These are phyloP conservation scores for Ptychoptera contaminata DNA, from an alignment of 2,888 invertebrate species.

Conservation along the genomic window DNA sequence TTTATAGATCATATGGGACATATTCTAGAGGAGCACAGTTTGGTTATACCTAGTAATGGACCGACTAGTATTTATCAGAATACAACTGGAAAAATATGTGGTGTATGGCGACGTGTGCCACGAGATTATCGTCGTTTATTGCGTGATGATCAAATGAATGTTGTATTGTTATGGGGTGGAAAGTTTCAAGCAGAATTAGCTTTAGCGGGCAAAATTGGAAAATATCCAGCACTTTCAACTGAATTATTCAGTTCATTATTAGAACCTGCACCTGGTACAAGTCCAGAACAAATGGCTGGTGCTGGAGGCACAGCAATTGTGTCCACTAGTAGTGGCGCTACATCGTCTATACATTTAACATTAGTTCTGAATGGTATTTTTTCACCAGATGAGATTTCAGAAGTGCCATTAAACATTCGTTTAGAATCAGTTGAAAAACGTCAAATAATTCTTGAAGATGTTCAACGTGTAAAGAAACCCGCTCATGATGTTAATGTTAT, in stretches of 20 bases:
- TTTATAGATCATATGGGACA: conserved; percentile 65
- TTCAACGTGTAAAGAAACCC: conserved; percentile 52
- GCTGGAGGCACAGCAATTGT: conserved; percentile 76
- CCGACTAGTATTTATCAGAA: conserved; percentile 61
- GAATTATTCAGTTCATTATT: conserved; percentile 71
- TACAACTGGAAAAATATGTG: conserved; percentile 74
- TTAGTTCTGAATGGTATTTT: conserved; percentile 73
- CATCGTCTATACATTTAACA: conserved; percentile 66
- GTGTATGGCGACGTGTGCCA: conserved; percentile 77
- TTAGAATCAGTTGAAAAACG: conserved; percentile 56
- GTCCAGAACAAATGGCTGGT: conserved; percentile 40
- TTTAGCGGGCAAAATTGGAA: conserved; percentile 54
- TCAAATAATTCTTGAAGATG: conserved; percentile 55
- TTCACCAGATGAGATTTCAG: conserved; percentile 40
- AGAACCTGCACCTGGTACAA: conserved; percentile 44
- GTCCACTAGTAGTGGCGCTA: conserved; percentile 61
- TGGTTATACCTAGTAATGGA: conserved; percentile 36
- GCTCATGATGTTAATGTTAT: conserved; percentile 60
- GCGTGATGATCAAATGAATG: conserved; percentile 64
- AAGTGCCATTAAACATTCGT: conserved; percentile 52
- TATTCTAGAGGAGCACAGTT: conserved; percentile 66
- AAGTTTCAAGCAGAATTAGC: conserved; percentile 53
- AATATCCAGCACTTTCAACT: conserved; percentile 58
- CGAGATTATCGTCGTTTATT: conserved; percentile 64
- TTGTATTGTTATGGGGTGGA: conserved; percentile 62